Percentiles rank a stretch among this genome's conserved stretches.
phyloP scores from a whole-genome alignment of 2,888 invertebrate genomes.

The Dorcus hopei region DNA sequence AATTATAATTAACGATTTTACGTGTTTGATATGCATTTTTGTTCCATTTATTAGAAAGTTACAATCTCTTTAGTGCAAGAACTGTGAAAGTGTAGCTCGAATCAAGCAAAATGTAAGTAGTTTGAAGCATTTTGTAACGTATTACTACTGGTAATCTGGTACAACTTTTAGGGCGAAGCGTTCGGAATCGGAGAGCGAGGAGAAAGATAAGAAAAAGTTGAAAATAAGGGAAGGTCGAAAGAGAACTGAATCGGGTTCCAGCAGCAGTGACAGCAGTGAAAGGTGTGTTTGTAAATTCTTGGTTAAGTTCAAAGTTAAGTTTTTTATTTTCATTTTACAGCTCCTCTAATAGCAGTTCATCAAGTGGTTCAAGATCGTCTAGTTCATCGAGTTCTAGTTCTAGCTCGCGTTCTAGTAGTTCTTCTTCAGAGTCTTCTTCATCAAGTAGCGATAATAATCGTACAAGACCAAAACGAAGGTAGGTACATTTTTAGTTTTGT shows the following conservation, averaged over 20 bases:
- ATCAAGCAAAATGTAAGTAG: no score
- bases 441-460: slow-evolving; percentile 65
- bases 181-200: slow-evolving; percentile 67
- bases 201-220: slow-evolving; percentile 66
- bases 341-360: slow-evolving; percentile 80
- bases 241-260: slow-evolving; percentile 70
- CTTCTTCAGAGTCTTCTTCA: slow-evolving; percentile 61
- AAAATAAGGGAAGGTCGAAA: slow-evolving; percentile 62
- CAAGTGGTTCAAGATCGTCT: slow-evolving; percentile 76
- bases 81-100: no score
- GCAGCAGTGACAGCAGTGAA: slow-evolving; percentile 77
- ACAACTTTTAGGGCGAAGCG: slow-evolving; percentile 61
- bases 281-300: slow-evolving; percentile 36
- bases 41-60: no score
- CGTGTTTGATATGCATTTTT: no score
- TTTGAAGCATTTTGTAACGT: no score
- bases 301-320: neutral
- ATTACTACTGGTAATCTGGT: no score
- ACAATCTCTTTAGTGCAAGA: no score
- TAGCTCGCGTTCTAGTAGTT: slow-evolving; percentile 53
- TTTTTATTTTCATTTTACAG: slow-evolving; percentile 43
- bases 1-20: no score
- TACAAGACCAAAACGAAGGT: slow-evolving; percentile 63
- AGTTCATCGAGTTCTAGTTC: slow-evolving; percentile 70
- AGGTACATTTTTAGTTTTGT: slow-evolving; percentile 35